Evolutionary conservation across 2,888 invertebrate species (phyloP).

Genomic region (Apamea sordens): DNA sequence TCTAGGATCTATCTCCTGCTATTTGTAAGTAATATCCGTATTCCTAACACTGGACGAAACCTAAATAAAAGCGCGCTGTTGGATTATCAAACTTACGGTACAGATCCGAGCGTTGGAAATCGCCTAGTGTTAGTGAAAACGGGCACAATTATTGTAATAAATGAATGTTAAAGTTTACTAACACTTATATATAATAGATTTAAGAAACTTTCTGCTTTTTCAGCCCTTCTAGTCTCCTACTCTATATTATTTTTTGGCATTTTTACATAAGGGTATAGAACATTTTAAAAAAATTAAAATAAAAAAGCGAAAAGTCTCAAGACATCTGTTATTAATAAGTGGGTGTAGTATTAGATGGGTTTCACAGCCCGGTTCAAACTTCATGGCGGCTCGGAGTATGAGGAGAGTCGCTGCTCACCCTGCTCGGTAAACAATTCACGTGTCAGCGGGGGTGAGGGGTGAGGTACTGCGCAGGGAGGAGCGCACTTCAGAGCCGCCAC

Average conservation of each 20-base stretch:
- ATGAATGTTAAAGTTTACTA: neutral
- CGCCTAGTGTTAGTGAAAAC: neutral
- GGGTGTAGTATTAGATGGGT: constrained; percentile 4
- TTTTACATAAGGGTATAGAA: constrained; percentile 27
- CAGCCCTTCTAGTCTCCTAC: constrained; percentile 39
- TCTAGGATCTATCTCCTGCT: neutral
- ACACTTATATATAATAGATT: constrained; percentile 9
- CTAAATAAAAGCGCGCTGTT: neutral
- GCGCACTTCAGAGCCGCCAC: neutral
- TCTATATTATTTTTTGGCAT: constrained; percentile 23
- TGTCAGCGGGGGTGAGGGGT: neutral
- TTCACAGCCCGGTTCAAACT: neutral
- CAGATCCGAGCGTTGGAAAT: neutral
- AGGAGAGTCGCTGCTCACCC: neutral
- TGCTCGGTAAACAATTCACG: neutral
- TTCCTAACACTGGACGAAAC: neutral
- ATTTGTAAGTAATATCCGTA: neutral
- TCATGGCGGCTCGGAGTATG: neutral
- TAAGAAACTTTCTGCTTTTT: constrained; percentile 23
- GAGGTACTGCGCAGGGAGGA: neutral
- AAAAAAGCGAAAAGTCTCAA: constrained; percentile 3
- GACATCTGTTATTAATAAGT: constrained; percentile 25
- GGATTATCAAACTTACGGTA: too few relatives aligned
- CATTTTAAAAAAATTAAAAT: neutral
- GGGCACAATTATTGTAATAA: neutral